Evolutionary conservation across 2,797 vertebrate species (phyloP).

Genomic region (Cyprinella venusta): DNA sequence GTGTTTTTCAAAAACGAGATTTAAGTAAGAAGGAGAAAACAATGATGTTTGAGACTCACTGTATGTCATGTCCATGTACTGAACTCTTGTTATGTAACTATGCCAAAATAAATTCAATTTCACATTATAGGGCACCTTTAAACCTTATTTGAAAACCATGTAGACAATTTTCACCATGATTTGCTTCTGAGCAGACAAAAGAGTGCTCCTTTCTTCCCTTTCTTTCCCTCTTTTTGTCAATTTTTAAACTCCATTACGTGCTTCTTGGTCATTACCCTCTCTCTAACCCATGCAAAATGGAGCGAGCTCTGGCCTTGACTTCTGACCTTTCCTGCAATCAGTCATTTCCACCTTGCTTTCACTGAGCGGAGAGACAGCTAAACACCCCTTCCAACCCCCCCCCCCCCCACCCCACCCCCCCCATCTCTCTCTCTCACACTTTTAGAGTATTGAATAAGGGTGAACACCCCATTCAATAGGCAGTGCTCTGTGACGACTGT

Average conservation of each 20-base stretch:
- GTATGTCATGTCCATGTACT: too few species aligned
- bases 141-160: background rate
- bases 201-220: background rate
- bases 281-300: slow-evolving; percentile 55
- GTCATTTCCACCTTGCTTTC: slow-evolving; percentile 80
- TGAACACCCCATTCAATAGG: slow-evolving; percentile 36
- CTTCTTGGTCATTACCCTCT: slow-evolving; percentile 39
- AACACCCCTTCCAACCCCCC: slow-evolving; percentile 63
- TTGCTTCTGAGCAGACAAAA: background rate
- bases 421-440: slow-evolving; percentile 32
- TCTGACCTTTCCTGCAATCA: slow-evolving; percentile 81
- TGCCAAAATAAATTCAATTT: too few species aligned
- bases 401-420: slow-evolving; percentile 56
- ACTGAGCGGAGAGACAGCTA: slow-evolving; percentile 75
- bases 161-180: slow-evolving; percentile 2
- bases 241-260: slow-evolving; percentile 66
- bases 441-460: slow-evolving; percentile 32
- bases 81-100: too few species aligned
- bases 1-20: too few species aligned
- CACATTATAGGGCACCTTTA: too few species aligned
- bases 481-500: slow-evolving; percentile 44
- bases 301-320: slow-evolving; percentile 77
- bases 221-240: slow-evolving; percentile 65
- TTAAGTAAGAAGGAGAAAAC: too few species aligned
- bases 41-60: too few species aligned